phyloP scores from a whole-genome alignment of 2,113 vertebrate species.

The Phrynosoma blainvillii region DNA sequence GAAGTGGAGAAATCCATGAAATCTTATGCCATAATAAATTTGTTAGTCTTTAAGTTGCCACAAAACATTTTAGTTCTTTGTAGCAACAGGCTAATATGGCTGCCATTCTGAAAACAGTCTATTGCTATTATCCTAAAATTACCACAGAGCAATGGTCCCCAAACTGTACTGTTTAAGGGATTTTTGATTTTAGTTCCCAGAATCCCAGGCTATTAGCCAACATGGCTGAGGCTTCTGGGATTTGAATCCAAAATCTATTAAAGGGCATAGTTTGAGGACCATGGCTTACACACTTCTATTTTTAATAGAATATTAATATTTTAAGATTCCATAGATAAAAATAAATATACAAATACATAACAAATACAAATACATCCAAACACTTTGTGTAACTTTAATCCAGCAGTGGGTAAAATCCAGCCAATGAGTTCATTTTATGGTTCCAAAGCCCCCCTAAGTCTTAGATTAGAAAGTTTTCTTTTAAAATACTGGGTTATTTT shows the following conservation, averaged over 20 bases:
- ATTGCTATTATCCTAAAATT: conserved; percentile 47
- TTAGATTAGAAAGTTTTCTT: background rate
- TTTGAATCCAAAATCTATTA: too few relatives aligned
- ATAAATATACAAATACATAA: background rate
- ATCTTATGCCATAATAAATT: background rate
- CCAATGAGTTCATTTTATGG: background rate
- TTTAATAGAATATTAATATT: conserved; percentile 45
- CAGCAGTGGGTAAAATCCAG: background rate
- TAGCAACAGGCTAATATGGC: background rate
- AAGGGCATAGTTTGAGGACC: too few relatives aligned
- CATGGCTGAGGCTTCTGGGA: too few relatives aligned
- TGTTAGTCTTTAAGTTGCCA: too few relatives aligned
- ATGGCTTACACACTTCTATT: conserved; percentile 43
- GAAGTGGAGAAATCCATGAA: background rate
- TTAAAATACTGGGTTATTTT: too few relatives aligned
- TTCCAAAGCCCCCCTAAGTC: background rate
- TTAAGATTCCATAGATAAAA: conserved; percentile 43
- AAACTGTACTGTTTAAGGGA: too few relatives aligned
- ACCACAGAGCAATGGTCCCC: conserved; percentile 41
- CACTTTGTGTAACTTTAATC: background rate
- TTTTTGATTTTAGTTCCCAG: too few relatives aligned
- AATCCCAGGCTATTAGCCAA: too few relatives aligned
- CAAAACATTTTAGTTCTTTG: background rate
- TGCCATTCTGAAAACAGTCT: background rate
- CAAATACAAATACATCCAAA: background rate